These are phyloP conservation scores for Sylvicapra grimmia DNA, from an alignment of 2,113 vertebrate genomes.

Conservation along the genomic window DNA sequence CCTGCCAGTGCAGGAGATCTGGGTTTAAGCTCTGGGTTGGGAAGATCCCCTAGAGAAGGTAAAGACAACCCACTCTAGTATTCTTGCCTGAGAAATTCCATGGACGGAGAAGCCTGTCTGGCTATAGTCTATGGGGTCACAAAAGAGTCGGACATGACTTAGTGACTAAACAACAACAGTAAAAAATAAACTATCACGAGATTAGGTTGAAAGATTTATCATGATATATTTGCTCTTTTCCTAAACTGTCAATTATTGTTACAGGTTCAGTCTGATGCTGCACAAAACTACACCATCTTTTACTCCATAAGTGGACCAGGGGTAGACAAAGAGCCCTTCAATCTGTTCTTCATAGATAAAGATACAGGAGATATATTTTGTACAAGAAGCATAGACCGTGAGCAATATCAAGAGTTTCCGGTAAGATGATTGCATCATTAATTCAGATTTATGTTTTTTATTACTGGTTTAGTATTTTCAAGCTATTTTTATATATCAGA, in stretches of 20 bases:
- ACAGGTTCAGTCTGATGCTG: constrained; percentile 87
- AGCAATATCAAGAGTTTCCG: constrained; percentile 77
- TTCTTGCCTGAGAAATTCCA: neutral
- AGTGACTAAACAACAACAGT: neutral
- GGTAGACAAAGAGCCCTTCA: constrained; percentile 75
- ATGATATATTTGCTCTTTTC: neutral
- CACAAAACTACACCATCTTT: constrained; percentile 70
- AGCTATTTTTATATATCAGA: neutral
- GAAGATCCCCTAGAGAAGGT: neutral
- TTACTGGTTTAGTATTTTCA: neutral
- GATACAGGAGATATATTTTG: constrained; percentile 80
- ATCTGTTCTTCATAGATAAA: constrained; percentile 80
- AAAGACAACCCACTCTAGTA: neutral
- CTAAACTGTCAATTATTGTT: constrained; percentile 20
- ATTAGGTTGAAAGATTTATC: neutral
- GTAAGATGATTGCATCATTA: constrained; percentile 74
- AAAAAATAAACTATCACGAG: neutral
- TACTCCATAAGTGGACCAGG: constrained; percentile 87
- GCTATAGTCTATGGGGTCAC: neutral
- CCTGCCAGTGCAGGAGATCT: neutral
- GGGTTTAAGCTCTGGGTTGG: neutral
- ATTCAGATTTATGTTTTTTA: neutral
- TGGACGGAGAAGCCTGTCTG: neutral
- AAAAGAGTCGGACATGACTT: neutral
- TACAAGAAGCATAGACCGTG: constrained; percentile 84